Evolutionary conservation across 2,888 invertebrate species (phyloP), one percentile per base, ranked within the genome.

Genomic region (Troides oblongomaculatus): DNA sequence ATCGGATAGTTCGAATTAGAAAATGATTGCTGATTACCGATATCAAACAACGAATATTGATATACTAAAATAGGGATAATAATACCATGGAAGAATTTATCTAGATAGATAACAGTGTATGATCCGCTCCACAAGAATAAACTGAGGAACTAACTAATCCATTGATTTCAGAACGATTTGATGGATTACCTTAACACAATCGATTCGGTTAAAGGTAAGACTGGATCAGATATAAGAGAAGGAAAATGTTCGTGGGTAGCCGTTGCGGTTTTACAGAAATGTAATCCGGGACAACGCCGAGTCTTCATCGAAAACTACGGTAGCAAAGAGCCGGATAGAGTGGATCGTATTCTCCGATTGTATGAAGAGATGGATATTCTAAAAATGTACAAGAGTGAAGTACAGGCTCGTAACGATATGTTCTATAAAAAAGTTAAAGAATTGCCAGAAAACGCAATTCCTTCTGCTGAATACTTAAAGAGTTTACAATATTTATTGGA

Each of bases 181-280:
- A 88, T 97, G 62, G 98, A 98, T 82, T 97, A 96, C 79, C 99
- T 95, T 84, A 97, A 97, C 0, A n/a, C 12, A 6, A 95, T 97
- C 80, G 94, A 96, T 30, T 90, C 93, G 2, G 86, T 96, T 0
- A 97, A 96, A 1, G 99, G 99, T 0, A 99, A 99, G 92, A 87
- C 94, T 25, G 97, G 97, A 14, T 96, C 95, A 0, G 98, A 99
- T 81, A 98, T 99, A 76, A 94, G 95, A 82, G 97, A 98, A 79
- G 97, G 97, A 59, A 99, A 99, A 88, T 99, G 98, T 85, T 94
- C 97, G 0, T 99, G 99, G 99, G 88, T 98, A 62, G 95, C 96
- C 0, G 96, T 97, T 1, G 95, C 96, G 18, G 97, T 97, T 59
- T 92, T 98, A 74, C 95, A 97, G 84, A 93, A 95, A 63, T 96